Evolutionary conservation across 2,797 vertebrate genomes (phyloP).

Genomic region (Danio choprae): DNA sequence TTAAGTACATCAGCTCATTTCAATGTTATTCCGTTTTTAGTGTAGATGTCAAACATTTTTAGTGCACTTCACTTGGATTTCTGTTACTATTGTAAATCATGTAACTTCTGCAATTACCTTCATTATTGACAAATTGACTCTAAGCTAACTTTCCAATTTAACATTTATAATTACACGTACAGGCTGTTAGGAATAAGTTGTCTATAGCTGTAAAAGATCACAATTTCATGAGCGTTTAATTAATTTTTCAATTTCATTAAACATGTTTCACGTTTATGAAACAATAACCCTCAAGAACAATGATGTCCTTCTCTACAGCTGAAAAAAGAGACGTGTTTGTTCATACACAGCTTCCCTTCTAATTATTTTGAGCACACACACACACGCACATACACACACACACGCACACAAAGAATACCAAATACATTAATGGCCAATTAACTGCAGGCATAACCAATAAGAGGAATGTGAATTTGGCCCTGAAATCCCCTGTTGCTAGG

Average conservation of each 20-base stretch:
- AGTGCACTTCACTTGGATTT: not conserved
- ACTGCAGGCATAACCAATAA: constrained; percentile 31
- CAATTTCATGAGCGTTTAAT: not conserved
- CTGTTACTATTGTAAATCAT: not conserved
- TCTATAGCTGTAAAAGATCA: not conserved
- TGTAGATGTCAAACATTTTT: not conserved
- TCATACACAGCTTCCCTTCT: not conserved
- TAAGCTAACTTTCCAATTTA: not conserved
- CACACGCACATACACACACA: constrained; percentile 5
- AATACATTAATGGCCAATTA: constrained; percentile 51
- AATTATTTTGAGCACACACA: constrained; percentile 6
- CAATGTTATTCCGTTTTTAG: not conserved
- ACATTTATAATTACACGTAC: not conserved
- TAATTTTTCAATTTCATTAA: not conserved
- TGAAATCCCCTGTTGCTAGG: constrained; percentile 50
- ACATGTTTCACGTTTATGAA: constrained; percentile 6
- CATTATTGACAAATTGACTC: constrained; percentile 2
- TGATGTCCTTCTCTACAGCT: not conserved
- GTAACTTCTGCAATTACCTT: not conserved
- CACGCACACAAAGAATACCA: constrained; percentile 26
- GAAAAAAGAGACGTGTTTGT: constrained; percentile 6
- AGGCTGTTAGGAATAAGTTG: not conserved
- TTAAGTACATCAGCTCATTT: not conserved
- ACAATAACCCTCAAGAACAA: constrained; percentile 18
- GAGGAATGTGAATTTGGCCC: constrained; percentile 16